phyloP scores from a whole-genome alignment of 1,140 invertebrate species.

The Wiebesia pumilae region DNA sequence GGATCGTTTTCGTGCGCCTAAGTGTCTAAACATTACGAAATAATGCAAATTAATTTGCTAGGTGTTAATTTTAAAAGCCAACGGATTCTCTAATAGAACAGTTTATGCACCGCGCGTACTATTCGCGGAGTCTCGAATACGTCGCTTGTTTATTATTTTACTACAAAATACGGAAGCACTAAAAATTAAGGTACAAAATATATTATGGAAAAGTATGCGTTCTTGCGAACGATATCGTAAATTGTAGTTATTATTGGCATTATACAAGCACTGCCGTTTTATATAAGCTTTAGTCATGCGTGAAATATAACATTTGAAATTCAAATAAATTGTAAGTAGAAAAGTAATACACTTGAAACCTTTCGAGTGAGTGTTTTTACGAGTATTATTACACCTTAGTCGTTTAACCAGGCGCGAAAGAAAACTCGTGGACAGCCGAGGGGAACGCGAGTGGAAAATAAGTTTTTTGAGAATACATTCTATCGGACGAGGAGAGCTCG shows the following conservation, averaged over 20 bases:
- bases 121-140: not conserved
- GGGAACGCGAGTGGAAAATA: not conserved
- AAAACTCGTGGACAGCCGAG: not conserved
- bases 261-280: not conserved
- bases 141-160: constrained; percentile 21
- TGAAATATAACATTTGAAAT: constrained; percentile 10
- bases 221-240: not conserved
- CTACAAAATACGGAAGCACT: constrained; percentile 12
- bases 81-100: not conserved
- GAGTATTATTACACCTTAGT: not conserved
- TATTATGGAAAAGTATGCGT: not conserved
- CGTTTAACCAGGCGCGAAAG: not conserved
- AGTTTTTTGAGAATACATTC: not conserved
- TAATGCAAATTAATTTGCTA: not conserved
- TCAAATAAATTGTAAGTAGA: not conserved
- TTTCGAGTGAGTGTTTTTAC: constrained; percentile 7
- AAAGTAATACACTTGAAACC: not conserved
- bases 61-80: not conserved
- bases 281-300: not conserved
- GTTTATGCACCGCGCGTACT: not conserved
- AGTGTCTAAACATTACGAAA: not conserved
- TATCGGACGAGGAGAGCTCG: not conserved
- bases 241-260: not conserved
- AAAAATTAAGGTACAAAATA: not conserved
- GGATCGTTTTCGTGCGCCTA: not conserved